These are phyloP conservation scores for Nomada goodeniana DNA, from an alignment of 2,888 invertebrate genomes.

Conservation along the genomic window DNA sequence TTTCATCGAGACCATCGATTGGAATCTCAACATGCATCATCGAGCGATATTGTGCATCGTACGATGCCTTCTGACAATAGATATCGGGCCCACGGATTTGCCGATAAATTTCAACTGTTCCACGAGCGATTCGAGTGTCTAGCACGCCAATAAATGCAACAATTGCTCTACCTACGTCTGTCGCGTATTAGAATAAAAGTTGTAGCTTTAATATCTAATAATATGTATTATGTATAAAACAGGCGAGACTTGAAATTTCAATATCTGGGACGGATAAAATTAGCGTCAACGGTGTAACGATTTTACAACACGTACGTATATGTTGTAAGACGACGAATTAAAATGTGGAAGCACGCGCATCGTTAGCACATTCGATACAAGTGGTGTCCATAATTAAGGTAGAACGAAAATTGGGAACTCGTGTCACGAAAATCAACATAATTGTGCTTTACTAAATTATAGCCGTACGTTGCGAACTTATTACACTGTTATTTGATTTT, in stretches of 20 bases:
- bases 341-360: conserved; percentile 14
- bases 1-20: conserved; percentile 49
- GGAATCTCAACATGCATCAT: conserved; percentile 40
- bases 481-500: neutral
- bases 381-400: neutral
- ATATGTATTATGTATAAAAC: neutral
- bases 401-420: neutral
- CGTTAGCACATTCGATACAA: conserved; percentile 5
- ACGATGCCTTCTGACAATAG: conserved; percentile 4
- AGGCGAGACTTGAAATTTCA: neutral
- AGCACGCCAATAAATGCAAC: neutral
- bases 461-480: neutral
- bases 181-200: neutral
- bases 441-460: neutral
- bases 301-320: conserved; percentile 7
- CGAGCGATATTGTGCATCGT: conserved; percentile 16
- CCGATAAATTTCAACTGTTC: neutral
- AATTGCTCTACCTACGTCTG: neutral
- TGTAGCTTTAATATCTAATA: neutral
- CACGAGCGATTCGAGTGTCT: conserved; percentile 3
- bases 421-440: neutral
- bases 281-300: neutral
- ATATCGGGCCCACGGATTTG: conserved; percentile 11
- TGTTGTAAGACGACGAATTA: neutral
- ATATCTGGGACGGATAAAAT: conserved; percentile 29